A percentile compares a stretch with the other conserved stretches of the same genome.
These are phyloP conservation scores for Mesorhabditis spiculigera DNA, from an alignment of 2,888 invertebrate species.

Conservation along the genomic window DNA sequence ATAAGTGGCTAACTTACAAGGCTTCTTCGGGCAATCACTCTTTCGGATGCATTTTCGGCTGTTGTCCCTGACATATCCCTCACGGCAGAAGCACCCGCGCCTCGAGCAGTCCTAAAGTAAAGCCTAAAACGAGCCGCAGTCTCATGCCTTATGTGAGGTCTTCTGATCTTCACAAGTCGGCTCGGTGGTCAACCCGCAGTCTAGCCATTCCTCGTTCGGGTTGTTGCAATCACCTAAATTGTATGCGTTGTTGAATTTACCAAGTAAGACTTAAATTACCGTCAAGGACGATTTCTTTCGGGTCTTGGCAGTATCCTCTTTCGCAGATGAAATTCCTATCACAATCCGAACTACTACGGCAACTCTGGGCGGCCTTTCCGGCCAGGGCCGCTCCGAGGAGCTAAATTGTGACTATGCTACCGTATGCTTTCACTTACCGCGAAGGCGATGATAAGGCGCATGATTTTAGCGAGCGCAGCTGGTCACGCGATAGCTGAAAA, in stretches of 20 bases:
- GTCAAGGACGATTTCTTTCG: not conserved
- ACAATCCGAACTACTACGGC: constrained; percentile 5
- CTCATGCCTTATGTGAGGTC: no score
- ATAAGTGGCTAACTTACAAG: no score
- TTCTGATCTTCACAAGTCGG: not conserved
- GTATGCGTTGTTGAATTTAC: not conserved
- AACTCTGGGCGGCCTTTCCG: not conserved
- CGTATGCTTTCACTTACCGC: no score
- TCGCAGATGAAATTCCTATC: not conserved
- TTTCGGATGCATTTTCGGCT: not conserved
- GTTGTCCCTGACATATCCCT: not conserved
- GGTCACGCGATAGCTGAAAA: no score
- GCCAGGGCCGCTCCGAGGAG: not conserved
- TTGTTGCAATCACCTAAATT: not conserved
- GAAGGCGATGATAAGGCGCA: no score
- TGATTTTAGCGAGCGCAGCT: no score
- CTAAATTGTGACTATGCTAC: not conserved
- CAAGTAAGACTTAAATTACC: not conserved
- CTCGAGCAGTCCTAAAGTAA: constrained; percentile 1
- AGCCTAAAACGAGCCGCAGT: not conserved
- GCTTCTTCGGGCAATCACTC: not conserved
- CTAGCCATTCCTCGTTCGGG: not conserved
- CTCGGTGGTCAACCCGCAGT: not conserved
- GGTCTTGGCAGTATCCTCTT: not conserved
- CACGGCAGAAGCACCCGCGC: not conserved